Evolutionary conservation across 2,888 invertebrate genomes (phyloP).

Genomic region (Tetragonisca angustula): DNA sequence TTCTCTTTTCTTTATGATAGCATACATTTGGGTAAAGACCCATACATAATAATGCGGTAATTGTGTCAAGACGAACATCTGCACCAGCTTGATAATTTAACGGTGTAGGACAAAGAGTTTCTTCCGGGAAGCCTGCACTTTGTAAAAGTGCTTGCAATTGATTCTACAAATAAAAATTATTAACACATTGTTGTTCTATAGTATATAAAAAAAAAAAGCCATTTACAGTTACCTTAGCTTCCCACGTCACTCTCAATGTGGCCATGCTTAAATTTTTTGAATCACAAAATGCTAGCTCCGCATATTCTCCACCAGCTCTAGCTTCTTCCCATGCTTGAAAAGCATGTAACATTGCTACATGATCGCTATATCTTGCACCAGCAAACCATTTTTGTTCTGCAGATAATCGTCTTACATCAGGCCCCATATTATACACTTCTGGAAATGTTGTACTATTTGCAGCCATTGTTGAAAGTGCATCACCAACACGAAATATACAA

Average conservation of each 20-base stretch:
- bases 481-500: conserved; percentile 95
- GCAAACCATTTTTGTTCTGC: conserved; percentile 94
- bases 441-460: conserved; percentile 98
- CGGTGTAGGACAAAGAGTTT: conserved; percentile 90
- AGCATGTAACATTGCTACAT: conserved; percentile 96
- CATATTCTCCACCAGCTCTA: conserved; percentile 88
- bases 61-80: conserved; percentile 92
- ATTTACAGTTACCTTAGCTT: conserved; percentile 89
- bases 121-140: conserved; percentile 95
- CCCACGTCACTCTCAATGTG: conserved; percentile 95
- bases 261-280: conserved; percentile 95
- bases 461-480: conserved; percentile 96
- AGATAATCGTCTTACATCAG: conserved; percentile 90
- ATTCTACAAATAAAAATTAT: conserved; percentile 81
- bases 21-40: conserved; percentile 99
- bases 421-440: conserved; percentile 95
- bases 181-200: neutral
- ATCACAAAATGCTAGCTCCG: conserved; percentile 95
- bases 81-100: conserved; percentile 91
- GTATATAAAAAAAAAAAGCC: neutral
- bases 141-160: conserved; percentile 89
- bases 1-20: conserved; percentile 96
- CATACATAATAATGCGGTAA: conserved; percentile 93
- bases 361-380: conserved; percentile 95
- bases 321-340: conserved; percentile 94